These are phyloP conservation scores for Limnephilus lunatus DNA, from an alignment of 2,888 invertebrate genomes.

Conservation along the genomic window DNA sequence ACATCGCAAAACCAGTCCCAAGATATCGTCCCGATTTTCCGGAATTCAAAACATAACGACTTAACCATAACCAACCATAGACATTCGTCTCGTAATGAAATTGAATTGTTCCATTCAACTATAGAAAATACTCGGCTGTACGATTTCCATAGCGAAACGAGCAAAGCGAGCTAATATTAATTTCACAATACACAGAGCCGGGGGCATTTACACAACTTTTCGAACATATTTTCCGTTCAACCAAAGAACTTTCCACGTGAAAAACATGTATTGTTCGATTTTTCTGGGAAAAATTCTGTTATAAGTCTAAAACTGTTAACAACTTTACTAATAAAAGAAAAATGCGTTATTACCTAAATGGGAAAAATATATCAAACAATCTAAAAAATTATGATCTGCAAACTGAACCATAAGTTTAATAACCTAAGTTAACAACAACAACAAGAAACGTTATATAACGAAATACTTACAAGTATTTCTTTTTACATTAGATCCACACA, in stretches of 20 bases:
- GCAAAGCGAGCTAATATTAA: background rate
- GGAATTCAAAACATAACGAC: background rate
- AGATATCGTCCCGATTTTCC: background rate
- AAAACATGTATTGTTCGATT: background rate
- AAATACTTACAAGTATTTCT: too few species aligned
- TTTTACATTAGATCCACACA: too few species aligned
- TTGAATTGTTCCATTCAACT: conserved; percentile 24
- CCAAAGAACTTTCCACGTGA: background rate
- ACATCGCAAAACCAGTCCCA: background rate
- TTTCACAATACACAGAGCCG: background rate
- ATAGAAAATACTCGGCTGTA: background rate
- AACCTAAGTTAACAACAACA: background rate
- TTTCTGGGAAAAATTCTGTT: background rate
- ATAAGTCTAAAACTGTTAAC: background rate
- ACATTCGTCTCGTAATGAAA: conserved; percentile 16
- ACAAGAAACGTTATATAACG: background rate
- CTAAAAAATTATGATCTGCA: background rate
- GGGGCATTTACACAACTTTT: background rate
- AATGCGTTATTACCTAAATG: too few species aligned
- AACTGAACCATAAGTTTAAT: background rate
- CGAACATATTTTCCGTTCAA: background rate
- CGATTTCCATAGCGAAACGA: background rate
- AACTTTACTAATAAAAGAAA: too few species aligned
- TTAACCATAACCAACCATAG: background rate
- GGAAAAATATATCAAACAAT: background rate